Percentiles rank a stretch among this genome's conserved stretches.
Conservation (phyloP, 2,888 invertebrate species). For the Chydorus sphaericus region DNA sequence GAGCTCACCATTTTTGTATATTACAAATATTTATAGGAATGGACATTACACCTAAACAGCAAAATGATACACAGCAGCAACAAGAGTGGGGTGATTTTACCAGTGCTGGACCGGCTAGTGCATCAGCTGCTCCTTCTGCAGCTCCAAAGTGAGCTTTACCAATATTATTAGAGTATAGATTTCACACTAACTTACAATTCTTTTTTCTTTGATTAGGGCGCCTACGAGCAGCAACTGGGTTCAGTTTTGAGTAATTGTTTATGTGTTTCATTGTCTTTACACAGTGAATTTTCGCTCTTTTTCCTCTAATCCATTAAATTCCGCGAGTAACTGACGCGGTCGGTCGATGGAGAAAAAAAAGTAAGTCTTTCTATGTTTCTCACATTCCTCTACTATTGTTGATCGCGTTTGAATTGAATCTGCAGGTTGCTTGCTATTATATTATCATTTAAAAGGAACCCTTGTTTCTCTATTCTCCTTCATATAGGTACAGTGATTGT, state of each 20-base stretch:
- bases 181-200: background rate
- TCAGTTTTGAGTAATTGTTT: slow-evolving; percentile 21
- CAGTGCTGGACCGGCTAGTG: slow-evolving; percentile 34
- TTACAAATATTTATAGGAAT: background rate
- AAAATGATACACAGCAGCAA: slow-evolving; percentile 27
- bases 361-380: slow-evolving; percentile 4
- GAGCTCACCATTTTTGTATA: too few species aligned
- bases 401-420: background rate
- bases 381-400: slow-evolving; percentile 6
- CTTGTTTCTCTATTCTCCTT: background rate
- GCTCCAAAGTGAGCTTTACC: slow-evolving; percentile 13
- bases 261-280: background rate
- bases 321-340: background rate
- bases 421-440: background rate
- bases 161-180: background rate
- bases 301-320: background rate
- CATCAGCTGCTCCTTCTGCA: slow-evolving; percentile 13
- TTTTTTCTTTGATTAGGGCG: slow-evolving; percentile 11
- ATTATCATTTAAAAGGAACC: background rate
- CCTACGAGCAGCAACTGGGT: slow-evolving; percentile 23
- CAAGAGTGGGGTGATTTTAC: slow-evolving; percentile 67
- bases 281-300: background rate
- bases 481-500: background rate
- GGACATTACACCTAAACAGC: slow-evolving; percentile 34
- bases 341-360: background rate